Percentiles rank a stretch among this genome's conserved stretches.
These are phyloP conservation scores for Acleris literana DNA, from an alignment of 2,888 invertebrate species.

Conservation along the genomic window DNA sequence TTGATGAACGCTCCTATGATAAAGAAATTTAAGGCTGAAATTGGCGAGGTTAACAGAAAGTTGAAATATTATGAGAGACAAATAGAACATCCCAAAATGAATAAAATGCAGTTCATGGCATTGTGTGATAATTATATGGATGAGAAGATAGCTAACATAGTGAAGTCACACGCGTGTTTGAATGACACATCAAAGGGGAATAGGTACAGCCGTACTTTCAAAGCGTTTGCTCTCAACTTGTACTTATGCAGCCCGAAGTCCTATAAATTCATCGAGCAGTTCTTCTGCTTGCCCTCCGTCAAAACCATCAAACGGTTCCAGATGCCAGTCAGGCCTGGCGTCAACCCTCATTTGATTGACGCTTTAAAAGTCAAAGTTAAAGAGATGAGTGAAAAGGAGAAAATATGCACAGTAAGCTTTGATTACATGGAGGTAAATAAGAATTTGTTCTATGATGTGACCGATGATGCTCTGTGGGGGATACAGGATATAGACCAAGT, in stretches of 20 bases:
- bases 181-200: slow-evolving; percentile 17
- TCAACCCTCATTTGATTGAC: slow-evolving; percentile 9
- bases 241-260: slow-evolving; percentile 19
- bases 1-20: background rate
- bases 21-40: slow-evolving; percentile 5
- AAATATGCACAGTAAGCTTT: slow-evolving; percentile 23
- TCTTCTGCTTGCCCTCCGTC: slow-evolving; percentile 22
- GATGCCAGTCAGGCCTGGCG: slow-evolving; percentile 13
- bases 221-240: slow-evolving; percentile 19
- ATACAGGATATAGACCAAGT: slow-evolving; percentile 23
- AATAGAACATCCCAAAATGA: background rate
- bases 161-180: slow-evolving; percentile 19
- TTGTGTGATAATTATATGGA: slow-evolving; percentile 15
- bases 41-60: background rate
- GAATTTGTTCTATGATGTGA: slow-evolving; percentile 27
- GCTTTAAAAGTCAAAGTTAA: slow-evolving; percentile 13
- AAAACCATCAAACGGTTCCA: slow-evolving; percentile 1
- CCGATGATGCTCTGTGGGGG: slow-evolving; percentile 15
- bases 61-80: background rate
- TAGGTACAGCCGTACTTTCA: slow-evolving; percentile 18
- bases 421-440: slow-evolving; percentile 16
- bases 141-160: slow-evolving; percentile 9
- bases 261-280: slow-evolving; percentile 19
- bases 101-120: slow-evolving; percentile 3
- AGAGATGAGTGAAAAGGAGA: slow-evolving; percentile 21